These are phyloP conservation scores for Eumaeus atala DNA, from an alignment of 1,140 invertebrate genomes.

Conservation along the genomic window DNA sequence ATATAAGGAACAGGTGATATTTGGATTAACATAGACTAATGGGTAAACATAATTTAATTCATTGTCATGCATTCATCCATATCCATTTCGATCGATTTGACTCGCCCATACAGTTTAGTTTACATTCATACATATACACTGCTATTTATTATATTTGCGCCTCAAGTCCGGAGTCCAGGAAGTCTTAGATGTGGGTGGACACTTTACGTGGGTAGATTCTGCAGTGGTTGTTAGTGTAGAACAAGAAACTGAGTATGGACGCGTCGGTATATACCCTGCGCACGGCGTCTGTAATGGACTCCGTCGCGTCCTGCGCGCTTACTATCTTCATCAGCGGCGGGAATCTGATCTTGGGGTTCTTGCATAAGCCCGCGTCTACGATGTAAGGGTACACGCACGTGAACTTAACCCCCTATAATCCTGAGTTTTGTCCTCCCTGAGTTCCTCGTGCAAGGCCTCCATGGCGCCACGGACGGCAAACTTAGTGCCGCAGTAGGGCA, in stretches of 20 bases:
- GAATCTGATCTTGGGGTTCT: constrained; percentile 84
- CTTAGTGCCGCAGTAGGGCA: constrained; percentile 89
- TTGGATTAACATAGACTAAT: too few relatives aligned
- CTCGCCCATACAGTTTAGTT: too few relatives aligned
- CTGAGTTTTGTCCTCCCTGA: constrained; percentile 69
- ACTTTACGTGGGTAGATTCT: constrained; percentile 48
- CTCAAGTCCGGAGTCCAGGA: constrained; percentile 61
- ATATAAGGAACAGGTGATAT: too few relatives aligned
- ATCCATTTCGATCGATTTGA: background rate
- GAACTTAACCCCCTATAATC: constrained; percentile 78
- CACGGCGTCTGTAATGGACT: constrained; percentile 79
- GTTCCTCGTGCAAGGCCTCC: constrained; percentile 82
- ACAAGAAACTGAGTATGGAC: constrained; percentile 58
- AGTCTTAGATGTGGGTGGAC: constrained; percentile 62
- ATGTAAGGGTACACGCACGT: constrained; percentile 89
- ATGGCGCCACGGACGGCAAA: constrained; percentile 87
- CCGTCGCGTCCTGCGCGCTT: constrained; percentile 77
- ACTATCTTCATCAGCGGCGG: constrained; percentile 79
- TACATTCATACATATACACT: too few relatives aligned
- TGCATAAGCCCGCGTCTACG: constrained; percentile 89
- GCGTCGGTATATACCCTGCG: constrained; percentile 69
- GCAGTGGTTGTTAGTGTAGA: constrained; percentile 56
- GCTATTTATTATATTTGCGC: constrained; percentile 24
- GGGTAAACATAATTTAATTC: too few relatives aligned
- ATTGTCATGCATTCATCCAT: too few relatives aligned